Conservation (phyloP, 2,888 invertebrate species). For the Tenthredo notha region DNA sequence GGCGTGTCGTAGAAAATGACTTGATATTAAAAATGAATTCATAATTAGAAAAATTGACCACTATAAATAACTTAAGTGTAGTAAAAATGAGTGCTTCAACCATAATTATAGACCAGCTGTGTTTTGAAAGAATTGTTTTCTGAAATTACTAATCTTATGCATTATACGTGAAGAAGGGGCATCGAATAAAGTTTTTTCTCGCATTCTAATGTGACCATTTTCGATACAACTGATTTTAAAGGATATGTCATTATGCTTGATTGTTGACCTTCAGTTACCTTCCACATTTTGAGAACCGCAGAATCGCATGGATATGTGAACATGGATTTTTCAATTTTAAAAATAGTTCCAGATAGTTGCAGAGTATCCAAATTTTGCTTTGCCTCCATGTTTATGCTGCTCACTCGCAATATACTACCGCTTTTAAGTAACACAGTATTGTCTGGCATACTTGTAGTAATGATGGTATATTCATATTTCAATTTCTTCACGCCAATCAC, state of each 20-base stretch:
- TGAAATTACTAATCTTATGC: too few species aligned
- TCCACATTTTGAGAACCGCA: constrained; percentile 44
- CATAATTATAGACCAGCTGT: too few species aligned
- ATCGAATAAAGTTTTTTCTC: constrained; percentile 35
- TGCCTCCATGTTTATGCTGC: constrained; percentile 13
- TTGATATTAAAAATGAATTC: too few species aligned
- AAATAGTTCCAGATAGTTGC: neutral
- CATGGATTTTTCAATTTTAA: constrained; percentile 38
- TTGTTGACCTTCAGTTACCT: constrained; percentile 33
- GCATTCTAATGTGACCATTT: constrained; percentile 23
- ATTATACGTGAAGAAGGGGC: neutral
- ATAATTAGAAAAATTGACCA: too few species aligned
- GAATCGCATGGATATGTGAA: constrained; percentile 50
- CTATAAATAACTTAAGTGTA: too few species aligned
- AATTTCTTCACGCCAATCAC: constrained; percentile 7
- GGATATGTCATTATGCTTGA: neutral
- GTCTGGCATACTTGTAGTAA: constrained; percentile 38
- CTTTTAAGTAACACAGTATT: constrained; percentile 50
- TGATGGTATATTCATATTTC: constrained; percentile 49
- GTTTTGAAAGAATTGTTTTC: too few species aligned
- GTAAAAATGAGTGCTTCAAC: too few species aligned
- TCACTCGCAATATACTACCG: constrained; percentile 46
- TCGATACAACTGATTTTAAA: neutral
- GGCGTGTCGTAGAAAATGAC: too few species aligned
- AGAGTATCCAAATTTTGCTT: constrained; percentile 9